Conservation (phyloP, 2,797 vertebrate species). For the Thamnophis elegans region DNA sequence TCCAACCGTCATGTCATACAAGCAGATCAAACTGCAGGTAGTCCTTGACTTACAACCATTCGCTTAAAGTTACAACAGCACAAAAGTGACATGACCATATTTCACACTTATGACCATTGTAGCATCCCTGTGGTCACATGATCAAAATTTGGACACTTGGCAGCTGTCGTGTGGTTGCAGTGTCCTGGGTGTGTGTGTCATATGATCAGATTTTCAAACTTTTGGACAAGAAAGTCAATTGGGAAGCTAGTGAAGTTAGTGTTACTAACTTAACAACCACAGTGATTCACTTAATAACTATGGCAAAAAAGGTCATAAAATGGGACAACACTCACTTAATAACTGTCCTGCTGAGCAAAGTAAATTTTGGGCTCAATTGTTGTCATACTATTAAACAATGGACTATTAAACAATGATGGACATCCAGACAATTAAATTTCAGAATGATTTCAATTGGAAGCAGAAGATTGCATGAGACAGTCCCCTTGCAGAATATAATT, state of each 20-base stretch:
- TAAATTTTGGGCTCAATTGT: not conserved
- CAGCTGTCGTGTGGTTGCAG: not conserved
- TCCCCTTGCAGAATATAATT: too few species aligned
- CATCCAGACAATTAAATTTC: too few species aligned
- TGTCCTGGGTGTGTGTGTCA: not conserved
- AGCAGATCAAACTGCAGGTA: not conserved
- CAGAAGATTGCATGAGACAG: too few species aligned
- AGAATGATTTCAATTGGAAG: too few species aligned
- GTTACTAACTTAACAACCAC: not conserved
- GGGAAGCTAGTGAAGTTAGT: not conserved
- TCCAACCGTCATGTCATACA: too few species aligned
- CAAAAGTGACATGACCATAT: not conserved
- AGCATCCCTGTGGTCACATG: not conserved
- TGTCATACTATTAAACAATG: not conserved
- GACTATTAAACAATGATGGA: too few species aligned
- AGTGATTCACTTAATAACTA: not conserved
- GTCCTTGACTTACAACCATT: not conserved
- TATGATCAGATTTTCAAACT: not conserved
- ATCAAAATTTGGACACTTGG: not conserved
- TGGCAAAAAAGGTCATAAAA: not conserved
- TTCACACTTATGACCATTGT: not conserved
- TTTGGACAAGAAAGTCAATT: not conserved
- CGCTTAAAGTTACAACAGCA: not conserved
- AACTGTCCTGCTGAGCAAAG: not conserved
- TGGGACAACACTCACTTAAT: not conserved